These are phyloP conservation scores for Euzophera pinguis DNA, from an alignment of 2,888 invertebrate species.

Conservation along the genomic window DNA sequence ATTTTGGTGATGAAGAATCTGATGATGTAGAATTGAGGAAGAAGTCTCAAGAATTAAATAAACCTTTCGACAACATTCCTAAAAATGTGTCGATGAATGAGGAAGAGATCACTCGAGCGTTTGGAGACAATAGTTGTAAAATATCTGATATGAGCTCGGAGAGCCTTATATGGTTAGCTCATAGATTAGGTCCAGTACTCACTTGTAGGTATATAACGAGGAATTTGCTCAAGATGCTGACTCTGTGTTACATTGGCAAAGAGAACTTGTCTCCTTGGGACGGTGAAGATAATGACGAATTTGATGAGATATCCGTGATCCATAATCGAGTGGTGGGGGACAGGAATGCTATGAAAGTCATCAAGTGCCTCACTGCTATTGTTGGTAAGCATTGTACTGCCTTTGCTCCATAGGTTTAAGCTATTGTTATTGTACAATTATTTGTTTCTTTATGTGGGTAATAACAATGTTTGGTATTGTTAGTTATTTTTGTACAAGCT, in stretches of 20 bases:
- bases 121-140: slow-evolving; percentile 63
- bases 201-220: slow-evolving; percentile 94
- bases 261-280: slow-evolving; percentile 83
- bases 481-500: too few relatives aligned
- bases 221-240: slow-evolving; percentile 95
- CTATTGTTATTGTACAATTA: too few relatives aligned
- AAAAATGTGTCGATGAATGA: slow-evolving; percentile 34
- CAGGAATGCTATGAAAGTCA: slow-evolving; percentile 89
- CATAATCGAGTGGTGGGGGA: slow-evolving; percentile 87
- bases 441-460: background rate
- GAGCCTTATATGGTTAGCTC: slow-evolving; percentile 94
- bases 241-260: slow-evolving; percentile 93
- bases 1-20: slow-evolving; percentile 62
- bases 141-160: slow-evolving; percentile 93
- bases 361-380: slow-evolving; percentile 93
- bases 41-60: slow-evolving; percentile 38
- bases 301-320: slow-evolving; percentile 82
- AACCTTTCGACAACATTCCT: slow-evolving; percentile 25
- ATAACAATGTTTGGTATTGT: too few relatives aligned
- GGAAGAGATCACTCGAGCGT: slow-evolving; percentile 32
- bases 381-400: slow-evolving; percentile 84
- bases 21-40: slow-evolving; percentile 39
- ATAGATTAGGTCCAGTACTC: slow-evolving; percentile 95
- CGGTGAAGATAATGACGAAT: slow-evolving; percentile 59
- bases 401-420: too few relatives aligned